Evolutionary conservation across 2,888 invertebrate genomes (phyloP).

Genomic region (Drosophila pullipes): DNA sequence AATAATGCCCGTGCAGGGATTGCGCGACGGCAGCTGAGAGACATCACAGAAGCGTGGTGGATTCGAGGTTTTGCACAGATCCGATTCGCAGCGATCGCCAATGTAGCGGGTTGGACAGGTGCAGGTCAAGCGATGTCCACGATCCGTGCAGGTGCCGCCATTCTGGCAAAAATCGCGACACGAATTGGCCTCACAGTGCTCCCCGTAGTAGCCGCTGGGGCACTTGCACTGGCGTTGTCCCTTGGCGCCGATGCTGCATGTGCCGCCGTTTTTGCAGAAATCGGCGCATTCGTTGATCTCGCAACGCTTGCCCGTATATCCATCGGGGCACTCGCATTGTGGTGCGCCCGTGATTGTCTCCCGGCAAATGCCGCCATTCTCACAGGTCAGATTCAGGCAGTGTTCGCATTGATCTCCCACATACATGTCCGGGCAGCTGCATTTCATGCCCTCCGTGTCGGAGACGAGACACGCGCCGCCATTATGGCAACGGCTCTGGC

Average conservation of each 20-base stretch:
- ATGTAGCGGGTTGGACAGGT: slow-evolving; percentile 82
- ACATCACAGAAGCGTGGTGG: slow-evolving; percentile 84
- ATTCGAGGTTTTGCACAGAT: slow-evolving; percentile 86
- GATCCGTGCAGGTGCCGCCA: slow-evolving; percentile 85
- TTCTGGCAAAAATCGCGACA: slow-evolving; percentile 87
- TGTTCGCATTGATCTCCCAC: slow-evolving; percentile 87
- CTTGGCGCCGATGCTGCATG: slow-evolving; percentile 82
- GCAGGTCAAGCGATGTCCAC: slow-evolving; percentile 76
- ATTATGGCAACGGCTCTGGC: slow-evolving; percentile 87
- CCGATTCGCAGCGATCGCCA: slow-evolving; percentile 87
- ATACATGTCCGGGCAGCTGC: slow-evolving; percentile 87
- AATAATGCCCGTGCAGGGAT: slow-evolving; percentile 84
- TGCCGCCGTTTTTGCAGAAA: slow-evolving; percentile 87
- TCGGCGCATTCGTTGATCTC: slow-evolving; percentile 87
- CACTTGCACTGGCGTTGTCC: slow-evolving; percentile 84
- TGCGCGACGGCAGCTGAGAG: slow-evolving; percentile 75
- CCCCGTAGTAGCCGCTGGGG: slow-evolving; percentile 82
- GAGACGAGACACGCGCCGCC: slow-evolving; percentile 87
- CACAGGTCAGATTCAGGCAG: slow-evolving; percentile 87
- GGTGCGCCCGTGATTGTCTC: slow-evolving; percentile 84
- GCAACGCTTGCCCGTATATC: slow-evolving; percentile 87
- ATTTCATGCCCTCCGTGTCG: slow-evolving; percentile 84
- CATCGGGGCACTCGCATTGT: slow-evolving; percentile 87
- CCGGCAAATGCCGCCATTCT: slow-evolving; percentile 88
- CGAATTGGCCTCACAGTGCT: slow-evolving; percentile 87